Evolutionary conservation across 2,888 invertebrate species (phyloP).

Genomic region (Coenonympha arcania): DNA sequence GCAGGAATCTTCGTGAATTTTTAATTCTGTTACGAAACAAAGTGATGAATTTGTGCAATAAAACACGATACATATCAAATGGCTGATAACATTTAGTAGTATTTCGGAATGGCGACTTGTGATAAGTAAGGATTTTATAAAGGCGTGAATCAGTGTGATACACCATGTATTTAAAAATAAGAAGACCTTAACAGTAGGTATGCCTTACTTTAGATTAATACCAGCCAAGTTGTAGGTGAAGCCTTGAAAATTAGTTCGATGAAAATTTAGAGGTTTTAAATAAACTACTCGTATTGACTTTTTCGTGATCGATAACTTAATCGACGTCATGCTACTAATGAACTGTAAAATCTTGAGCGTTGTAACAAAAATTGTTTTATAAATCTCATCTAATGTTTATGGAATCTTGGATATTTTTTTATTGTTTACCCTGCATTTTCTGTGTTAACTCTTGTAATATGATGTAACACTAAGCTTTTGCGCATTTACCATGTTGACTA

Average conservation of each 20-base stretch:
- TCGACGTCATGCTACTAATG: conserved; percentile 4
- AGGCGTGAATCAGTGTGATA: conserved; percentile 47
- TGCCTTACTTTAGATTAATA: conserved; percentile 62
- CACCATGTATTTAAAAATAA: conserved; percentile 57
- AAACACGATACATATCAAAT: conserved; percentile 72
- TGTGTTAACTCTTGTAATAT: conserved; percentile 39
- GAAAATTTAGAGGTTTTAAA: conserved; percentile 9
- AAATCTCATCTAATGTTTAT: conserved; percentile 23
- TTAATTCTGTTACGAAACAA: conserved; percentile 45
- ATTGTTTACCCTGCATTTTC: conserved; percentile 62
- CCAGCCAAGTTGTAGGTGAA: conserved; percentile 41
- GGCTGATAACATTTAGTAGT: conserved; percentile 58
- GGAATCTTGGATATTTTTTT: conserved; percentile 57
- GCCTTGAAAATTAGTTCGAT: conserved; percentile 11
- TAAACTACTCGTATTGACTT: conserved; percentile 4
- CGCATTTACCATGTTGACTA: conserved; percentile 72
- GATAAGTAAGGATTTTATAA: conserved; percentile 52
- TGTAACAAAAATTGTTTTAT: conserved; percentile 5
- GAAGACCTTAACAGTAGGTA: conserved; percentile 52
- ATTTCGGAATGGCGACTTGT: conserved; percentile 63
- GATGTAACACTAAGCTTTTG: conserved; percentile 59
- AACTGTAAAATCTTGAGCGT: neutral
- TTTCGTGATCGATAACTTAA: neutral
- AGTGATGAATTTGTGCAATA: conserved; percentile 66
- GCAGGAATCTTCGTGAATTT: conserved; percentile 42